These are phyloP conservation scores for Ferrisia virgata DNA, from an alignment of 2,888 invertebrate species.

Conservation along the genomic window DNA sequence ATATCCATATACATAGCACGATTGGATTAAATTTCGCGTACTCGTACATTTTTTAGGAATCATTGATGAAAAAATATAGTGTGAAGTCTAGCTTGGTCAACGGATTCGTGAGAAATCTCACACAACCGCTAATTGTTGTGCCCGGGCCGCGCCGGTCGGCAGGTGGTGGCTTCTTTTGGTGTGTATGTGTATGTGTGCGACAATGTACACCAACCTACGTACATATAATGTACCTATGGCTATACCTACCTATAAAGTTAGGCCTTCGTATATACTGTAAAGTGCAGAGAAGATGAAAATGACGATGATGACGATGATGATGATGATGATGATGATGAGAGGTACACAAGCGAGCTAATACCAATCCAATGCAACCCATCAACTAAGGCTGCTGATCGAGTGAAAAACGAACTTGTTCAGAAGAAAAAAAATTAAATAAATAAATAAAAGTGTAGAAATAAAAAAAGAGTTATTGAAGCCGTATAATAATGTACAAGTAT, in stretches of 20 bases:
- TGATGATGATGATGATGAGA: not conserved
- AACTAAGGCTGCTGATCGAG: not conserved
- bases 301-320: not conserved
- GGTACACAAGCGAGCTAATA: not conserved
- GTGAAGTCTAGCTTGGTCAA: slow-evolving; percentile 39
- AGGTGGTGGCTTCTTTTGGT: slow-evolving; percentile 19
- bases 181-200: slow-evolving; percentile 2
- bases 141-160: slow-evolving; percentile 22
- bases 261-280: not conserved
- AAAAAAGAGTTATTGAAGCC: not conserved
- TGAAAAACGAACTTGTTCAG: not conserved
- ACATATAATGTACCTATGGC: too few relatives aligned
- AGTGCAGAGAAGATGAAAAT: not conserved
- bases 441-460: not conserved
- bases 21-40: not conserved
- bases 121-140: slow-evolving; percentile 43
- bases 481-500: not conserved
- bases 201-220: not conserved
- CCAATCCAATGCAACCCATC: too few relatives aligned
- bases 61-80: slow-evolving; percentile 26
- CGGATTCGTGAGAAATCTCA: slow-evolving; percentile 44
- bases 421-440: too few relatives aligned
- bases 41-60: slow-evolving; percentile 13
- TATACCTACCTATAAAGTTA: too few relatives aligned
- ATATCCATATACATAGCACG: too few relatives aligned